These are phyloP conservation scores for Acanthurus leucopareius DNA, from an alignment of 2,797 vertebrate species.

Conservation along the genomic window DNA sequence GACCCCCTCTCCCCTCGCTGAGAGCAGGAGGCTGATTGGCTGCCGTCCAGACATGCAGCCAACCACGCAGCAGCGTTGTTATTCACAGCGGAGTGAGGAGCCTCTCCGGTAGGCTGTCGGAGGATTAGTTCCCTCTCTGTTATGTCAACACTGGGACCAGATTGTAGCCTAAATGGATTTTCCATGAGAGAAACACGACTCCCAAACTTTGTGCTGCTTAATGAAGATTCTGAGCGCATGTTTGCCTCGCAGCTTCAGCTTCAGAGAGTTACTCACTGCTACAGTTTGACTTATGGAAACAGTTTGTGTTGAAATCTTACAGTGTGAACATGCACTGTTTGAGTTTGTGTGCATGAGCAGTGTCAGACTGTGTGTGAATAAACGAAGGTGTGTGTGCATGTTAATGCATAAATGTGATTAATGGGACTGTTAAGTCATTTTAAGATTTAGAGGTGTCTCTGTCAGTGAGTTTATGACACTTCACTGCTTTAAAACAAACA, in stretches of 20 bases:
- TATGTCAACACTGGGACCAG: constrained; percentile 52
- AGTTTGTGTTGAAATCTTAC: neutral
- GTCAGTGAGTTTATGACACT: neutral
- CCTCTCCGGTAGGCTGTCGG: constrained; percentile 17
- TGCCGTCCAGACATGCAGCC: constrained; percentile 45
- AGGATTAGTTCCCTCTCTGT: constrained; percentile 55
- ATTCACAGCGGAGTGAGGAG: constrained; percentile 18
- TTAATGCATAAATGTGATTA: neutral
- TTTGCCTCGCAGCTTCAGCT: neutral
- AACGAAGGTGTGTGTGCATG: neutral
- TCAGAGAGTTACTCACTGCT: neutral
- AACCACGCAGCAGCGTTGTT: constrained; percentile 38
- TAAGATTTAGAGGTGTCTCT: no score
- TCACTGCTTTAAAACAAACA: neutral
- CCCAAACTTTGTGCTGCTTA: constrained; percentile 4
- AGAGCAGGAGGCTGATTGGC: constrained; percentile 47
- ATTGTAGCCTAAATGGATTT: constrained; percentile 49
- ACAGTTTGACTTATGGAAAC: neutral
- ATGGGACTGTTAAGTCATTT: neutral
- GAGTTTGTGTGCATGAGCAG: neutral
- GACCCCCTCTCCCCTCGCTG: neutral
- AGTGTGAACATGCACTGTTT: neutral
- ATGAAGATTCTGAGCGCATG: constrained; percentile 7
- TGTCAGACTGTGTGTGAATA: neutral
- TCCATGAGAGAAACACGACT: constrained; percentile 29